These are phyloP conservation scores for Betta splendens DNA, from an alignment of 2,797 vertebrate species.

Conservation along the genomic window DNA sequence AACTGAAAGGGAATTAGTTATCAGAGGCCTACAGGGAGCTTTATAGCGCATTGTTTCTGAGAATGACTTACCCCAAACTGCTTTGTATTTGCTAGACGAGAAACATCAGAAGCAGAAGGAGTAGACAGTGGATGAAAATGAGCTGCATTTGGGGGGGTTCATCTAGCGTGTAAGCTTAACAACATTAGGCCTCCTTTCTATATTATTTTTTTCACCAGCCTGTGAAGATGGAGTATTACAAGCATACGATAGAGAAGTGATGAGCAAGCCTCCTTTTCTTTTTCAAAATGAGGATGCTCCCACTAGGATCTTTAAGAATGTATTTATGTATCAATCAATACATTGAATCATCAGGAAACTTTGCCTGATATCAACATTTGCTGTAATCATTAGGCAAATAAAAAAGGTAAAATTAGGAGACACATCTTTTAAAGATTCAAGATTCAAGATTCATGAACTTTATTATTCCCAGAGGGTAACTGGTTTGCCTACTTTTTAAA, in stretches of 20 bases:
- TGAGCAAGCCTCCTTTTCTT: neutral
- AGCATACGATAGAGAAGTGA: constrained; percentile 24
- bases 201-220: constrained; percentile 12
- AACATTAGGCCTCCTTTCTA: constrained; percentile 27
- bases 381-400: neutral
- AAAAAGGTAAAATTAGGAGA: no score
- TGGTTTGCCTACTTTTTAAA: no score
- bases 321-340: constrained; percentile 2
- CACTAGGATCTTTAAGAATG: neutral
- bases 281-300: neutral
- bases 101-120: constrained; percentile 64
- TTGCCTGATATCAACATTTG: neutral
- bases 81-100: constrained; percentile 71
- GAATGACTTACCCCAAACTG: constrained; percentile 67
- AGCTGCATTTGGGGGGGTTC: constrained; percentile 41
- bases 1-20: constrained; percentile 75
- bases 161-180: constrained; percentile 34
- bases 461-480: no score
- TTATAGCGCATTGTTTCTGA: constrained; percentile 76
- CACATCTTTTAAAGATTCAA: no score
- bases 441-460: no score
- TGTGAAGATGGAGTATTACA: constrained; percentile 11
- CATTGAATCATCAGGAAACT: neutral
- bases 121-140: constrained; percentile 51
- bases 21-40: constrained; percentile 74